Conservation (phyloP, 2,113 vertebrate species). For the Myotis davidii region DNA sequence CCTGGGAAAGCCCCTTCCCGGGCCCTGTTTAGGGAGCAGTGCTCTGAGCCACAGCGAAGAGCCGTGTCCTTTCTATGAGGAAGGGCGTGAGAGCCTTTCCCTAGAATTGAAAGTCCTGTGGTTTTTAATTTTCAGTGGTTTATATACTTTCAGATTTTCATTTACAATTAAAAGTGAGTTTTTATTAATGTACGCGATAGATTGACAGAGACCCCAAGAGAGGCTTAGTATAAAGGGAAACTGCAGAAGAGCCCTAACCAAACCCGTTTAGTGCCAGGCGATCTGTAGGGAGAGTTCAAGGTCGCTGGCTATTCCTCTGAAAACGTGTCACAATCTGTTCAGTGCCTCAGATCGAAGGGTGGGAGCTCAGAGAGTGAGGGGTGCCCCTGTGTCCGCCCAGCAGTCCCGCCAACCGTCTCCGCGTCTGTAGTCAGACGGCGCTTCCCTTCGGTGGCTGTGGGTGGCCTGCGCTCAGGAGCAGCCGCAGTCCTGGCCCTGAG, state of each 20-base stretch:
- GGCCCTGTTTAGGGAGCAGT: background rate
- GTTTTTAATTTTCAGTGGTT: background rate
- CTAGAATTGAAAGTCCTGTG: background rate
- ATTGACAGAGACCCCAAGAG: background rate
- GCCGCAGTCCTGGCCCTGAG: too few relatives aligned
- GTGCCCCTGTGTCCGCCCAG: fast-evolving
- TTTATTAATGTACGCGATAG: background rate
- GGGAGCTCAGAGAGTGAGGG: background rate
- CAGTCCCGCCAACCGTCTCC: background rate
- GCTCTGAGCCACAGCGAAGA: background rate
- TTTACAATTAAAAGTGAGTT: background rate
- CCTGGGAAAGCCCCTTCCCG: background rate
- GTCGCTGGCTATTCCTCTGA: fast-evolving
- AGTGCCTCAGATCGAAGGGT: fast-evolving
- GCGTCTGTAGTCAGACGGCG: background rate
- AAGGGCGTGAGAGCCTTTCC: background rate
- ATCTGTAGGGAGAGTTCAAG: background rate
- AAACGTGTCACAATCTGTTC: background rate
- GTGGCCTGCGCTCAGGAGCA: fast-evolving
- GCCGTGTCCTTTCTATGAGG: background rate
- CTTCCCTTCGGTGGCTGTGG: background rate
- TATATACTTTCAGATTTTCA: background rate
- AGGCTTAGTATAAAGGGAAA: background rate
- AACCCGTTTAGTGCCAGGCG: background rate
- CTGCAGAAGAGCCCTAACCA: background rate